Conservation (phyloP, 2,888 invertebrate species). For the Spodoptera picta region DNA sequence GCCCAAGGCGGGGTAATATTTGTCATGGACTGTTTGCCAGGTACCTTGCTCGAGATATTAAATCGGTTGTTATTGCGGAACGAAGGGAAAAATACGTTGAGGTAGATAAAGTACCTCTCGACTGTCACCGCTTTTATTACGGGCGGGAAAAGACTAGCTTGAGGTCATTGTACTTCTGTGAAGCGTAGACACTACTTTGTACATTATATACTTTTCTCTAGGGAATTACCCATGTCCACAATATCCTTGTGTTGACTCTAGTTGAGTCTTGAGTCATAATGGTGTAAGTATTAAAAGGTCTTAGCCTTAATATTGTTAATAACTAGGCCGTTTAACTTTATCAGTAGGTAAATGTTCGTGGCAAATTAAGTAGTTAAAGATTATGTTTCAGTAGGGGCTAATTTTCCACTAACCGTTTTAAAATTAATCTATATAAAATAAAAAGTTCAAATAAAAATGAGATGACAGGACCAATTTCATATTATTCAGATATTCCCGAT, state of each 20-base stretch:
- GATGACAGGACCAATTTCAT: too few relatives aligned
- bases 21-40: constrained; percentile 44
- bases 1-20: constrained; percentile 38
- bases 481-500: too few relatives aligned
- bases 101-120: constrained; percentile 36
- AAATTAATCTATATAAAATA: too few relatives aligned
- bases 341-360: too few relatives aligned
- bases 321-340: too few relatives aligned
- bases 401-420: too few relatives aligned
- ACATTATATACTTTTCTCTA: constrained; percentile 6
- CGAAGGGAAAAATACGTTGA: constrained; percentile 39
- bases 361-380: too few relatives aligned
- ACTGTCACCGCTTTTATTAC: constrained; percentile 27
- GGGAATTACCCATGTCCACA: constrained; percentile 17
- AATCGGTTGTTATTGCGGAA: constrained; percentile 48
- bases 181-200: constrained; percentile 4
- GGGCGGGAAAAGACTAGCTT: constrained; percentile 3
- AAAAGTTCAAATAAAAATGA: too few relatives aligned
- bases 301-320: too few relatives aligned
- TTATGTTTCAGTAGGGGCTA: too few relatives aligned
- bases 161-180: constrained; percentile 27
- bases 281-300: too few relatives aligned
- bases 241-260: constrained; percentile 9
- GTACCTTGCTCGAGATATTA: constrained; percentile 48
- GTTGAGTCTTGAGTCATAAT: too few relatives aligned